A percentile compares a stretch with the other conserved stretches of the same genome.
Conservation (phyloP, 2,888 invertebrate genomes). For the Nemotelus pantherinus region DNA sequence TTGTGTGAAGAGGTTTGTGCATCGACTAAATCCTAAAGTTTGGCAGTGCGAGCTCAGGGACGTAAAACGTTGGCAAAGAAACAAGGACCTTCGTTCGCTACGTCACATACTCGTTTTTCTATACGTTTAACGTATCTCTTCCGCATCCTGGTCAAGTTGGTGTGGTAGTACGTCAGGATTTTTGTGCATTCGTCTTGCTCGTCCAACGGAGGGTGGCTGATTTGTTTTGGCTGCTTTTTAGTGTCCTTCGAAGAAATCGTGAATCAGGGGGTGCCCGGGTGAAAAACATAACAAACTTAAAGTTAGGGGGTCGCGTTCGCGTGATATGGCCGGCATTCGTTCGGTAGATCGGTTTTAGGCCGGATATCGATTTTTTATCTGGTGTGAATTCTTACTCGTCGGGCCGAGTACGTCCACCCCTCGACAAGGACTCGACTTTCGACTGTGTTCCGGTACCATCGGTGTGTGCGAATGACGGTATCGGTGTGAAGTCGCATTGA, state of each 20-base stretch:
- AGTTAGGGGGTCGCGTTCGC: constrained; percentile 32
- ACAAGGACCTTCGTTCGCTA: constrained; percentile 7
- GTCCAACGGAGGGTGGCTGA: background rate
- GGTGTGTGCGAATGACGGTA: constrained; percentile 29
- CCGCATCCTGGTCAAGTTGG: constrained; percentile 16
- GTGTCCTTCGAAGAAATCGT: background rate
- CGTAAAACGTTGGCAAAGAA: background rate
- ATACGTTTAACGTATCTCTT: constrained; percentile 15
- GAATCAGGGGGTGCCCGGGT: constrained; percentile 17
- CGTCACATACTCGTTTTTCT: constrained; percentile 8
- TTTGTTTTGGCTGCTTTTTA: constrained; percentile 12
- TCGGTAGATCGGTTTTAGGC: constrained; percentile 42
- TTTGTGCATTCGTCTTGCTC: constrained; percentile 6
- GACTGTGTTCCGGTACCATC: constrained; percentile 15
- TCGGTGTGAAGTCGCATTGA: constrained; percentile 26
- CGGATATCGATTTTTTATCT: constrained; percentile 47
- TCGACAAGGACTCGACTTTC: constrained; percentile 22
- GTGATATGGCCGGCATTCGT: constrained; percentile 42
- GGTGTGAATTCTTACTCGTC: background rate
- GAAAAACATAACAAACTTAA: background rate
- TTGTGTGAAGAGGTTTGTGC: constrained; percentile 5
- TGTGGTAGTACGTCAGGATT: constrained; percentile 23
- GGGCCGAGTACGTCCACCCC: constrained; percentile 14
- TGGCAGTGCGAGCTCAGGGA: background rate
- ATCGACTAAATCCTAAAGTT: background rate